Percentiles rank a stretch among this genome's conserved stretches.
Evolutionary conservation across 2,888 invertebrate genomes (phyloP).

Genomic region (Philonicus albiceps): DNA sequence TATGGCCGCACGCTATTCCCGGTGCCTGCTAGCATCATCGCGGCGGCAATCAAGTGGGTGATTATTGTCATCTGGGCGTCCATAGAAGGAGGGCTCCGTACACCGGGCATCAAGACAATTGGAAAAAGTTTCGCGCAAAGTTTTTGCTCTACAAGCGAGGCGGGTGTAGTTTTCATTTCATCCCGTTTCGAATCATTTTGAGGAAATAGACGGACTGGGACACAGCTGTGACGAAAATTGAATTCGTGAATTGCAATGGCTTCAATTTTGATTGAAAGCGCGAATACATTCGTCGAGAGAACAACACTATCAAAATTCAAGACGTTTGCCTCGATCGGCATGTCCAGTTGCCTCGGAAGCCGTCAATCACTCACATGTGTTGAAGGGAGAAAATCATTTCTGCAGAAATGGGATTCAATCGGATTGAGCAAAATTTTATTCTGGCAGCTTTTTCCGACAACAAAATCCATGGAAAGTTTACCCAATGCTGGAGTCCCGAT

Average conservation of each 20-base stretch:
- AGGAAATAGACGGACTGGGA: not conserved
- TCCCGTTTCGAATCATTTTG: not conserved
- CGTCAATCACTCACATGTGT: not conserved
- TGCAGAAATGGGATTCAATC: not conserved
- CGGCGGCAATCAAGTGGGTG: slow-evolving; percentile 28
- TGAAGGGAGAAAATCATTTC: not conserved
- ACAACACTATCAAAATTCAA: not conserved
- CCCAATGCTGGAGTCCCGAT: not conserved
- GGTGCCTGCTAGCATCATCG: not conserved
- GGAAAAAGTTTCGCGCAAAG: not conserved
- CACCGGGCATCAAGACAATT: not conserved
- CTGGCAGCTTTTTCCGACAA: not conserved
- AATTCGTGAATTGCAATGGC: not conserved
- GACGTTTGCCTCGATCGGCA: not conserved
- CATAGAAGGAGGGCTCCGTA: not conserved
- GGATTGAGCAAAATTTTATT: not conserved
- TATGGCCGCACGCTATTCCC: not conserved
- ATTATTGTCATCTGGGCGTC: slow-evolving; percentile 10
- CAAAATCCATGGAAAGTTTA: not conserved
- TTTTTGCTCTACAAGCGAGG: not conserved
- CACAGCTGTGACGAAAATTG: not conserved
- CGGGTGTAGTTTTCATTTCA: not conserved
- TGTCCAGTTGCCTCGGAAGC: not conserved
- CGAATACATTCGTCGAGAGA: not conserved
- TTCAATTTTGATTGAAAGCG: not conserved